These are phyloP conservation scores for Temnothorax longispinosus DNA, from an alignment of 1,140 invertebrate genomes.

Conservation along the genomic window DNA sequence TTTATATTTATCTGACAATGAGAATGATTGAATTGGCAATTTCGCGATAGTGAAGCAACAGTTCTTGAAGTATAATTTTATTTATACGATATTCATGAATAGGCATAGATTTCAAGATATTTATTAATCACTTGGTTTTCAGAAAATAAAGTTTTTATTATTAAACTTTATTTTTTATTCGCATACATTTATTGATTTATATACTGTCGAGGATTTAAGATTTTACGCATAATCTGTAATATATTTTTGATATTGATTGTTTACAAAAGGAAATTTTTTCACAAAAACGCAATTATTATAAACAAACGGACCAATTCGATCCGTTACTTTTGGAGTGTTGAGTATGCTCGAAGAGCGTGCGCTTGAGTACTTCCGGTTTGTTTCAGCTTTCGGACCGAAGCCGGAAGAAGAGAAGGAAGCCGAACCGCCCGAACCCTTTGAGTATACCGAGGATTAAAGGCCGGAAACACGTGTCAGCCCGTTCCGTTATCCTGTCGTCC, in stretches of 20 bases:
- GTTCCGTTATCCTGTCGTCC: background rate
- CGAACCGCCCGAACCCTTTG: slow-evolving; percentile 98
- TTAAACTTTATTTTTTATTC: background rate
- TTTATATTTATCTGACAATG: background rate
- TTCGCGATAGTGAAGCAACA: background rate
- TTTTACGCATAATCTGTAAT: background rate
- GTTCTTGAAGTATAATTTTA: background rate
- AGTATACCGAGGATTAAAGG: slow-evolving; percentile 94
- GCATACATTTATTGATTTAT: background rate
- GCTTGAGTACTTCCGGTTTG: slow-evolving; percentile 49
- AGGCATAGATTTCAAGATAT: background rate
- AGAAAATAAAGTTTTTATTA: background rate
- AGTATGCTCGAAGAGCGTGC: background rate
- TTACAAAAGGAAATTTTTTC: background rate
- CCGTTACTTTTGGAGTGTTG: background rate
- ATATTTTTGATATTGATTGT: background rate
- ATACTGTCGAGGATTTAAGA: background rate
- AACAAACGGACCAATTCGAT: background rate
- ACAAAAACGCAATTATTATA: background rate
- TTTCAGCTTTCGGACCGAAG: slow-evolving; percentile 95
- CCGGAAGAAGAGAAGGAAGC: slow-evolving; percentile 98
- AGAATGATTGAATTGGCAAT: background rate
- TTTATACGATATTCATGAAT: background rate
- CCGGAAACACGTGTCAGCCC: background rate
- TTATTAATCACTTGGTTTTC: background rate